Evolutionary conservation across 1,140 invertebrate genomes (phyloP), one percentile per base, ranked within the genome.

Genomic region (Camponotus pennsylvanicus): DNA sequence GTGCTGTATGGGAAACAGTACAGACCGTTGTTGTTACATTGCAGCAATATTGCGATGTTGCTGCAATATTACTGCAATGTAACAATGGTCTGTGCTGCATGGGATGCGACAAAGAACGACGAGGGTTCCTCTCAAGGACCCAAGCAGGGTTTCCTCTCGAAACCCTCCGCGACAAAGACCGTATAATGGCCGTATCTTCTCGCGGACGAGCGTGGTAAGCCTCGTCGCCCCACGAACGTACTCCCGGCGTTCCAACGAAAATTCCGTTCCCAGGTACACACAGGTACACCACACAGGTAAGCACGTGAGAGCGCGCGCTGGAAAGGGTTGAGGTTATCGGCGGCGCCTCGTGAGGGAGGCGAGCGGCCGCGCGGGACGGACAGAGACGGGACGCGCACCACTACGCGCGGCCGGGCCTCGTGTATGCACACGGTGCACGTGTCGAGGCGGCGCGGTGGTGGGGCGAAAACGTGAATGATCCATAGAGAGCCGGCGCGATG

Each of bases 401-500:
- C n/a, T 11, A 32, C 49, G 13, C 13, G 42, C 32, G 55, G 57
- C 64, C 42, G 42, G 9, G 57, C 55, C 11, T 64, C 9, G 11
- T 52, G 55, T 40, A 57, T 32, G 66, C 67, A 37, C 45, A 57
- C 76, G 76, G 83, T 69, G 64, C 76, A 70, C 49, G 69, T 61
- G 71, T 27, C 32, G 59, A 40, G 45, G 49, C 67, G 21, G 79
- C 34, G 13, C 45, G n/a, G 11, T 55, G 90, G 94, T 92, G 91
- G 94, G 94, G 93, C 78, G 92, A 86, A 94, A 95, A 93, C 91
- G 92, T 94, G 94, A 95, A 95, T 95, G 94, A 93, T 95, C 94
- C 92, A 92, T 91, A 92, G 91, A 92, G 80, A 90, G 87, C 61
- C 86, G 40, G 79, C 70, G 34, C 75, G 85, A 2, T 67, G 13